Evolutionary conservation across 2,113 vertebrate genomes (phyloP), one percentile per base, ranked within the genome.

Genomic region (Engystomops pustulosus): DNA sequence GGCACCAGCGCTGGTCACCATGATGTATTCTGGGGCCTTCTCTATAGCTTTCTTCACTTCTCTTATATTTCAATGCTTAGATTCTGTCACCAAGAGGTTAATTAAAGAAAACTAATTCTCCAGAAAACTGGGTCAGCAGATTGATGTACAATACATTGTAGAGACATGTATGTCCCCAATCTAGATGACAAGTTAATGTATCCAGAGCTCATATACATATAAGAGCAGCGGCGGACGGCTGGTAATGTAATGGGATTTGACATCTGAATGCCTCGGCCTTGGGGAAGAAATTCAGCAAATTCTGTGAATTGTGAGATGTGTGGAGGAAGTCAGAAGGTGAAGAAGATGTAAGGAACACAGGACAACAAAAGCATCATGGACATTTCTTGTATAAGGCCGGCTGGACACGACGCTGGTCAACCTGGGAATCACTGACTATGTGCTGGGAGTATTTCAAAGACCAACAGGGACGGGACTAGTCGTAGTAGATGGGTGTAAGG

Each of bases 201-300:
- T 20, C 15, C 8, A 8, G 25, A 27, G 71, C 44, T 20, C 47
- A 12, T 36, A 49, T 55, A 49, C 14, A 53, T n/a, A 51, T 30
- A 49, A 1, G 30, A 36, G 47, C 9, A 36, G 17, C 49, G 0
- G 30, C 3, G 51, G 10, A 12, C 34, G 12, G 8, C 36, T 23
- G 53, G 14, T 17, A 47, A 8, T 7, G 25, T 83, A 74, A 72
- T 47, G 34, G 45, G 25, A 45, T 74, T 17, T 83, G 80, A 83
- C 80, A 74, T 38, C 15, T 9, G 10, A 18, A 74, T 18, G 4
- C 38, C 20, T 3, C 23, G 23, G 80, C 80, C 80, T 32, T 15
- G 15, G 60, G 80, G 69, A 11, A 74, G 80, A 74, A 60, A 27
- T 74, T 44, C 36, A 27, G 49, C 80, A 81, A 83, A 60, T 62